Conservation (phyloP, 2,888 invertebrate genomes). For the Hirtodrosophila trivittata region DNA sequence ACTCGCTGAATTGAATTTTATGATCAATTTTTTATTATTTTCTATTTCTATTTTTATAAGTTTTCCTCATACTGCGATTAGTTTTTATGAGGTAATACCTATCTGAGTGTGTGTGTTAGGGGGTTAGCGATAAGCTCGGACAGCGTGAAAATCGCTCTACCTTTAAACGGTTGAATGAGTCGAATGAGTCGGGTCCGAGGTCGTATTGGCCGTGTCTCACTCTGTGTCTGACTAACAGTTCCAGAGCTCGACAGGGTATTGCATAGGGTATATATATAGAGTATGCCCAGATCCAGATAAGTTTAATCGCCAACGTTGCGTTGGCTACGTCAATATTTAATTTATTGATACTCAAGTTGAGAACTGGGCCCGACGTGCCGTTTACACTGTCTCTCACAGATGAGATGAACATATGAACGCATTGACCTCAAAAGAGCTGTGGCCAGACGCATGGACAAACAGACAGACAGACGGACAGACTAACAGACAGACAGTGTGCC, state of each 20-base stretch:
- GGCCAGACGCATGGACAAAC: too few species aligned
- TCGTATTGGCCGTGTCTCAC: too few species aligned
- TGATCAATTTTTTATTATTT: slow-evolving; percentile 12
- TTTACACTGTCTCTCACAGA: slow-evolving; percentile 29
- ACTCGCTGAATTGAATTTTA: slow-evolving; percentile 18
- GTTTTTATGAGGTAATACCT: slow-evolving; percentile 49
- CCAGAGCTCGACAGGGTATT: too few species aligned
- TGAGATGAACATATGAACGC: slow-evolving; percentile 20
- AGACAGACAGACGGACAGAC: not conserved
- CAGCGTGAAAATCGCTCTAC: slow-evolving; percentile 19
- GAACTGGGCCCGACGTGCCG: not conserved
- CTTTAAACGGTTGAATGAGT: slow-evolving; percentile 9
- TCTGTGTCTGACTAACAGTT: not conserved
- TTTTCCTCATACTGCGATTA: slow-evolving; percentile 24
- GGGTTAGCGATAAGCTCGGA: slow-evolving; percentile 40
- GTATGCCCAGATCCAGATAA: too few species aligned
- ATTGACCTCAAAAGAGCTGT: slow-evolving; percentile 51
- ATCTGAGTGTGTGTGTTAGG: too few species aligned
- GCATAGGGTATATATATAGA: too few species aligned
- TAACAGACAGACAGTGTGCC: not conserved
- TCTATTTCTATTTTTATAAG: not conserved
- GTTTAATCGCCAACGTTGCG: slow-evolving; percentile 45
- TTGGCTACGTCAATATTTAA: slow-evolving; percentile 55
- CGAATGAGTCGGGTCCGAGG: slow-evolving; percentile 5
- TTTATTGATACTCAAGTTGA: slow-evolving; percentile 38